phyloP scores from a whole-genome alignment of 1,140 invertebrate species.

The Helicoverpa zea region DNA sequence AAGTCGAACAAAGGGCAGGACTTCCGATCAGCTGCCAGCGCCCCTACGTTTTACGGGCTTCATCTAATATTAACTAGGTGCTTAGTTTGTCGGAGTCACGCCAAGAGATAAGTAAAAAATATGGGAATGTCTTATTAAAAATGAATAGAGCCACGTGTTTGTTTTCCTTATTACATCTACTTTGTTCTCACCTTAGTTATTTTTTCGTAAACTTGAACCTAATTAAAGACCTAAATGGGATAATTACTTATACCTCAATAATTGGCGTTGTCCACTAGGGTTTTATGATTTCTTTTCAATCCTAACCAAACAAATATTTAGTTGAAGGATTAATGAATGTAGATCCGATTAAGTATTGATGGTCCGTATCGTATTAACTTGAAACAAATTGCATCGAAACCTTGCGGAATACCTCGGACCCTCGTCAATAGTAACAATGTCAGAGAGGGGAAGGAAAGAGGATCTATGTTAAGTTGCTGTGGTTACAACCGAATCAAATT shows the following conservation, averaged over 20 bases:
- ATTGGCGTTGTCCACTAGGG: not conserved
- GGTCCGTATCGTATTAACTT: constrained; percentile 47
- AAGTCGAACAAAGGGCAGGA: constrained; percentile 81
- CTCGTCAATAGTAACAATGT: constrained; percentile 59
- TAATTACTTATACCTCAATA: too few relatives aligned
- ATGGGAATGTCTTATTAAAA: constrained; percentile 41
- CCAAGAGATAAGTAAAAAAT: constrained; percentile 48
- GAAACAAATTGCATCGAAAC: constrained; percentile 50
- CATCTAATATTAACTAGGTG: constrained; percentile 74
- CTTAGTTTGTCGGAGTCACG: constrained; percentile 50
- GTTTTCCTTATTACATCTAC: not conserved
- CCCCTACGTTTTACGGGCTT: constrained; percentile 80
- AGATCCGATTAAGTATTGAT: constrained; percentile 49
- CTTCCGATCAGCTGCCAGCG: constrained; percentile 84
- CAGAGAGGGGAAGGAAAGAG: constrained; percentile 50
- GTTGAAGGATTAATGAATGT: constrained; percentile 39
- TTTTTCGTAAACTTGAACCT: not conserved
- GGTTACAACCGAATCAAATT: constrained; percentile 55
- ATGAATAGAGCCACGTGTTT: constrained; percentile 4
- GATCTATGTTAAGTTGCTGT: constrained; percentile 60
- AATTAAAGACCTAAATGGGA: too few relatives aligned
- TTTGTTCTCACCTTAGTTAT: not conserved
- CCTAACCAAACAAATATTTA: constrained; percentile 40
- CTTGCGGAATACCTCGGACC: constrained; percentile 54
- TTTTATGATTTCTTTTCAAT: not conserved